These are phyloP conservation scores for Illadopsis cleaveri DNA, from an alignment of 2,113 vertebrate genomes.

Conservation along the genomic window DNA sequence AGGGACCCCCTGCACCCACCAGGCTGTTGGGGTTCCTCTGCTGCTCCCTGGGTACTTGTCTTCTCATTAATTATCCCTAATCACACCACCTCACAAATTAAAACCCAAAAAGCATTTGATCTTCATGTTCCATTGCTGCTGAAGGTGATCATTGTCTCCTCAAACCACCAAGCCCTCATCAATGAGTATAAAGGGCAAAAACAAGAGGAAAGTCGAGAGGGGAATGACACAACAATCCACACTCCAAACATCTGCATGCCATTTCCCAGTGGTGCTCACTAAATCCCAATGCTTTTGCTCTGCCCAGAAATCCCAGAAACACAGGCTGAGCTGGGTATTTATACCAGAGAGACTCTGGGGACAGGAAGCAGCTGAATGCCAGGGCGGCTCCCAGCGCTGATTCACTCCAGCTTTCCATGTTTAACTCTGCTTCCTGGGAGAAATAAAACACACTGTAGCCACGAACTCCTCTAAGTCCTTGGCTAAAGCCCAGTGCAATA, in stretches of 20 bases:
- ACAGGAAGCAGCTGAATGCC: neutral
- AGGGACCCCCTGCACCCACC: too few species aligned
- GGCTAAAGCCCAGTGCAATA: neutral
- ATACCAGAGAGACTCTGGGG: neutral
- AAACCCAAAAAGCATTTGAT: neutral
- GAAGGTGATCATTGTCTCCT: neutral
- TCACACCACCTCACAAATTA: neutral
- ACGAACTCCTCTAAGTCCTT: neutral
- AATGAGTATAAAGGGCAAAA: neutral
- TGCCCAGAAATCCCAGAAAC: constrained; percentile 11
- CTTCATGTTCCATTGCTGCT: neutral
- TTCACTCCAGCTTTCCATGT: neutral
- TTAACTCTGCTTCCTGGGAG: neutral
- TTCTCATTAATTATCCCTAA: neutral
- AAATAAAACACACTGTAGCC: neutral
- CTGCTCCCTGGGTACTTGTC: neutral
- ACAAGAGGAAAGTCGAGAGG: accelerated
- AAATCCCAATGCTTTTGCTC: neutral
- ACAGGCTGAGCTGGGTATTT: neutral
- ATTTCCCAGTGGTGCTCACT: neutral
- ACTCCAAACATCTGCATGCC: neutral
- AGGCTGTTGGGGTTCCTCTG: neutral
- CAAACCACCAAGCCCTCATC: neutral
- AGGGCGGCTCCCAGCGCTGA: neutral
- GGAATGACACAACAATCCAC: neutral